Percentiles rank a stretch among this genome's conserved stretches.
Conservation (phyloP, 2,797 vertebrate genomes). For the Pempheris klunzingeri region DNA sequence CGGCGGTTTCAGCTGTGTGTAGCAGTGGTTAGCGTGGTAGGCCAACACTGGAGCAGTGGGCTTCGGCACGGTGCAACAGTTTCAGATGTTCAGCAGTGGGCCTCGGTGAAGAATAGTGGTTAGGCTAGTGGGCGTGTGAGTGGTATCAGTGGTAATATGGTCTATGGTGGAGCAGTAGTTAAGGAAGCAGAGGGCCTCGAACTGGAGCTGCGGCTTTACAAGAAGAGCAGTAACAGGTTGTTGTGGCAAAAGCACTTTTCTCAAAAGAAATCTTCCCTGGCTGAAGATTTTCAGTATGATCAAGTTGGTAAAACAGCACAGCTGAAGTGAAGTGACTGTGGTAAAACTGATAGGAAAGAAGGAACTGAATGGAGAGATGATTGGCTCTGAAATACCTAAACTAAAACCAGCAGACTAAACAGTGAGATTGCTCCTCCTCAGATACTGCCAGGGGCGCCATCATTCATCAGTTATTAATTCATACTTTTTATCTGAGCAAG, state of each 20-base stretch:
- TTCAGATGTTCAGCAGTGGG: conserved; percentile 74
- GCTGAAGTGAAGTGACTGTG: conserved; percentile 47
- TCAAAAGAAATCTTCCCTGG: too few species aligned
- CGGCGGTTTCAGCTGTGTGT: conserved; percentile 78
- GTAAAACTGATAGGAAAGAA: conserved; percentile 55
- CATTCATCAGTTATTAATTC: conserved; percentile 79
- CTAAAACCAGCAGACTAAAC: conserved; percentile 76
- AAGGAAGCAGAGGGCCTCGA: conserved; percentile 54
- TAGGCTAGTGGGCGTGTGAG: conserved; percentile 63
- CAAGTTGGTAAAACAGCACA: conserved; percentile 32
- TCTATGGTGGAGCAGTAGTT: conserved; percentile 44
- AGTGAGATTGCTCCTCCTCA: conserved; percentile 60
- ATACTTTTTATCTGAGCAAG: conserved; percentile 69
- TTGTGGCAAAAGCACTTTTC: conserved; percentile 51
- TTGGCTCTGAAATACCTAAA: conserved; percentile 59
- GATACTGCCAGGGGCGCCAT: conserved; percentile 65
- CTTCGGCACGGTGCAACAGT: conserved; percentile 61
- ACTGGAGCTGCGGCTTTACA: conserved; percentile 64
- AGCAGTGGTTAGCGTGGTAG: conserved; percentile 81
- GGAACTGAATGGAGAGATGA: conserved; percentile 65
- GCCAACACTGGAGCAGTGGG: conserved; percentile 72
- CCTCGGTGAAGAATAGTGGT: conserved; percentile 64
- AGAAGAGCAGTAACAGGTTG: conserved; percentile 72
- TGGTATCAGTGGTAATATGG: conserved; percentile 63
- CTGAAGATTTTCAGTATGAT: conserved; percentile 23